Percentiles rank a stretch among this genome's conserved stretches.
Evolutionary conservation across 2,797 vertebrate genomes (phyloP).

Genomic region (Babyrousa celebensis): DNA sequence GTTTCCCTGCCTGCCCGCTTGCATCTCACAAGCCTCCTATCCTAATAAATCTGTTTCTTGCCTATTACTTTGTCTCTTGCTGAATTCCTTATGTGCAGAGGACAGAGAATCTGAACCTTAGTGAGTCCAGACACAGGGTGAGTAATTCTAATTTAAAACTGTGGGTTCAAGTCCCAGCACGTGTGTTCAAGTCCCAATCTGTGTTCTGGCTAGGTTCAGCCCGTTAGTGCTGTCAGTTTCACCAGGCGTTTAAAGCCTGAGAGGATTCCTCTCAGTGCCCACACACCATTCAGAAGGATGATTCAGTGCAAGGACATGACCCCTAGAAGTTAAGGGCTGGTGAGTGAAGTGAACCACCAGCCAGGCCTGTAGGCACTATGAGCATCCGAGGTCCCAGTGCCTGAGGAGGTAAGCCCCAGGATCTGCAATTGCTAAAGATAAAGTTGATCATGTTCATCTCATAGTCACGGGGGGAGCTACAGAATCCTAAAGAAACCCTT

Average conservation of each 20-base stretch:
- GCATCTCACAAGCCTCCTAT: too few relatives aligned
- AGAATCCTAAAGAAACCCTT: neutral
- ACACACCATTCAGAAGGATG: neutral
- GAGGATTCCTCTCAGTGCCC: neutral
- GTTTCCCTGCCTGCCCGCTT: too few relatives aligned
- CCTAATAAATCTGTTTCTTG: too few relatives aligned
- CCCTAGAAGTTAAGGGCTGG: neutral
- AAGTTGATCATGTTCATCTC: conserved; percentile 22
- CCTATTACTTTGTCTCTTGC: too few relatives aligned
- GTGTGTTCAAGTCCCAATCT: too few relatives aligned
- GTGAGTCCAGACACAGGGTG: too few relatives aligned
- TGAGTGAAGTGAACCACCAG: neutral
- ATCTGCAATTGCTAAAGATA: neutral
- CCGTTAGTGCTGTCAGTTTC: too few relatives aligned
- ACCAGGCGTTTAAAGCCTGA: neutral
- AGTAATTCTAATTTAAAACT: too few relatives aligned
- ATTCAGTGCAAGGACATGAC: neutral
- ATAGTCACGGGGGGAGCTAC: neutral
- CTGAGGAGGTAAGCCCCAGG: neutral
- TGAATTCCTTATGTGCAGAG: too few relatives aligned
- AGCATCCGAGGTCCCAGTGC: neutral
- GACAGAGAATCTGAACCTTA: too few relatives aligned
- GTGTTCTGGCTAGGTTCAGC: too few relatives aligned
- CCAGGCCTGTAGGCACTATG: fast-evolving
- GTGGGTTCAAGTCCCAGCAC: too few relatives aligned